phyloP scores from a whole-genome alignment of 2,113 vertebrate species.

The Equus quagga region DNA sequence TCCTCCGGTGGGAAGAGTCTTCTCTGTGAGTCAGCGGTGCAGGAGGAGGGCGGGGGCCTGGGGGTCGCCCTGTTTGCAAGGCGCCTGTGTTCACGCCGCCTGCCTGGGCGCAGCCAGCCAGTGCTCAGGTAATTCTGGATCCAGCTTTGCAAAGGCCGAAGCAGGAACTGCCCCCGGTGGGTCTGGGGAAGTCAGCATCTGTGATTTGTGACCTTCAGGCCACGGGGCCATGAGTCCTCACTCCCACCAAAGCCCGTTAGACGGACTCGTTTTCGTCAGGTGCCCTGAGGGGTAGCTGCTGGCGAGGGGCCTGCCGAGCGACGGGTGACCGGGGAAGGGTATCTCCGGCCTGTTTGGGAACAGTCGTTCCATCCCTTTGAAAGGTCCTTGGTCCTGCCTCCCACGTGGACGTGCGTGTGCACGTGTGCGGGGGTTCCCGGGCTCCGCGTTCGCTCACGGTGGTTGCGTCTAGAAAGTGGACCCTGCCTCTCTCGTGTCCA shows the following conservation, averaged over 20 bases:
- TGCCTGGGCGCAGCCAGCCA: background rate
- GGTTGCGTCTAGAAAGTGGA: background rate
- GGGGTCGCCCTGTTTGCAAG: background rate
- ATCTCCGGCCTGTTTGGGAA: no score
- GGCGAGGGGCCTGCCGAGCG: background rate
- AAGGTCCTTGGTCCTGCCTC: background rate
- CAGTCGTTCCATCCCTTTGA: accelerated
- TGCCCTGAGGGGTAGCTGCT: background rate
- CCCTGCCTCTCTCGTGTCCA: no score
- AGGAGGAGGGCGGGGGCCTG: background rate
- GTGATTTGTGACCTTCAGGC: background rate
- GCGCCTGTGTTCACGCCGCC: constrained; percentile 27
- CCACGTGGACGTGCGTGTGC: accelerated
- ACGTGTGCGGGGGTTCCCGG: accelerated
- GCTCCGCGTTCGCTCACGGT: accelerated
- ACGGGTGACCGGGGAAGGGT: background rate
- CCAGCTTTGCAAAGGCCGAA: background rate
- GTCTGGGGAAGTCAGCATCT: background rate
- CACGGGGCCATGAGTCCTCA: background rate
- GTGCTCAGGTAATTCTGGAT: background rate
- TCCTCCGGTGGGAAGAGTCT: background rate
- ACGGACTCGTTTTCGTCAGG: background rate
- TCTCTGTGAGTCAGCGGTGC: constrained; percentile 55
- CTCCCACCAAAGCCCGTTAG: background rate
- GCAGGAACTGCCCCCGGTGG: background rate